These are phyloP conservation scores for Siniperca scherzeri DNA, from an alignment of 2,797 vertebrate species.

Conservation along the genomic window DNA sequence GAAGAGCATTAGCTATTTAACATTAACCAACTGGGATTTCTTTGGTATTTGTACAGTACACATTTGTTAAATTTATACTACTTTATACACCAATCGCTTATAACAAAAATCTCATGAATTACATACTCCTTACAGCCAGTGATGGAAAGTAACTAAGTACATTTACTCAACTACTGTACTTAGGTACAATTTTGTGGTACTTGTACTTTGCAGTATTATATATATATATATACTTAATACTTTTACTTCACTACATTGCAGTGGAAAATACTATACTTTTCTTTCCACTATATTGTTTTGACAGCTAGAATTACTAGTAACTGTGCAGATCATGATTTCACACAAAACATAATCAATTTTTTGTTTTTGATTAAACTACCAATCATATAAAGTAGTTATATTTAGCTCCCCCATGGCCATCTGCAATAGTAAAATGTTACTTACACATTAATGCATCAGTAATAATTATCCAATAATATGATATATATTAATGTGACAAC, in stretches of 20 bases:
- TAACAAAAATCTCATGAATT: not conserved
- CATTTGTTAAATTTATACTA: not conserved
- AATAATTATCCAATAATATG: not conserved
- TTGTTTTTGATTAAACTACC: not conserved
- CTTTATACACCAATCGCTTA: not conserved
- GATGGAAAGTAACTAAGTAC: not conserved
- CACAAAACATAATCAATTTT: not conserved
- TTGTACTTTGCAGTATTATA: slow-evolving; percentile 5
- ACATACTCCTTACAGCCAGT: not conserved
- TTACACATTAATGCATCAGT: not conserved
- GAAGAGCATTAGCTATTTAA: not conserved
- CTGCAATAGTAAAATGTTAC: not conserved
- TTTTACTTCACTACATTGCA: not conserved
- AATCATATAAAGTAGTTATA: not conserved
- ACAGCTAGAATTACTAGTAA: not conserved
- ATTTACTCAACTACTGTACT: not conserved
- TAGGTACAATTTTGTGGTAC: not conserved
- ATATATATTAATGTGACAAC: not conserved
- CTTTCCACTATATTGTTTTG: not conserved
- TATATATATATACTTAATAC: no score
- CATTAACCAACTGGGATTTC: no score
- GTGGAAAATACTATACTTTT: not conserved
- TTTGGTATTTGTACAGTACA: not conserved
- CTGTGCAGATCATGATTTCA: not conserved
- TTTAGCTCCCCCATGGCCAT: no score